Evolutionary conservation across 64 coral and sea anemone species (phyloP).

Genomic region (Porites australiensis): DNA sequence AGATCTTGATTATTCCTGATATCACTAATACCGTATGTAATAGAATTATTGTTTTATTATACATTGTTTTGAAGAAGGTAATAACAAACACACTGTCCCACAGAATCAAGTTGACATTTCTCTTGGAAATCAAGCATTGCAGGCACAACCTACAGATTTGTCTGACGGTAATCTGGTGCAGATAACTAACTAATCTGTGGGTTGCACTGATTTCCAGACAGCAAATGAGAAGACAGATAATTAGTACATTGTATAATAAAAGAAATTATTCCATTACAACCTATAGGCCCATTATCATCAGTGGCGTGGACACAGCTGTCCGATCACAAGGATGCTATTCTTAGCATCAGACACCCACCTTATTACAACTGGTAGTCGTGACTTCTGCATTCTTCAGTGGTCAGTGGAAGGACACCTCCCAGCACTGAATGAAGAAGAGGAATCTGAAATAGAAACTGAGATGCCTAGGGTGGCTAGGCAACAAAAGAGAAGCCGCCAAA

Average conservation of each 20-base stretch:
- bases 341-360: slow-evolving; percentile 78
- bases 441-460: slow-evolving; percentile 4
- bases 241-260: neutral
- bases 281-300: slow-evolving; percentile 89
- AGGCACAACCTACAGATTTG: too few relatives aligned
- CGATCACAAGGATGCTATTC: slow-evolving; percentile 79
- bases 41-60: too few relatives aligned
- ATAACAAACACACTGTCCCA: too few relatives aligned
- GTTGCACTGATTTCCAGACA: too few relatives aligned
- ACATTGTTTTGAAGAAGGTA: too few relatives aligned
- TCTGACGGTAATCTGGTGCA: too few relatives aligned
- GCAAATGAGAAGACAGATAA: too few relatives aligned
- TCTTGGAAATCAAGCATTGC: too few relatives aligned
- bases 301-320: slow-evolving; percentile 84
- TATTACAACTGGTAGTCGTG: slow-evolving; percentile 82
- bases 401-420: slow-evolving; percentile 71
- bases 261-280: neutral
- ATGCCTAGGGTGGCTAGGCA: neutral
- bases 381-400: slow-evolving; percentile 89
- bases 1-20: too few relatives aligned
- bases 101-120: too few relatives aligned
- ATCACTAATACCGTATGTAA: too few relatives aligned
- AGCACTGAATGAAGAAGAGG: slow-evolving; percentile 18
- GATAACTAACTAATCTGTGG: too few relatives aligned
- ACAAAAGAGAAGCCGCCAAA: neutral